Conservation (phyloP, 1,140 invertebrate species). For the Spodoptera frugiperda region DNA sequence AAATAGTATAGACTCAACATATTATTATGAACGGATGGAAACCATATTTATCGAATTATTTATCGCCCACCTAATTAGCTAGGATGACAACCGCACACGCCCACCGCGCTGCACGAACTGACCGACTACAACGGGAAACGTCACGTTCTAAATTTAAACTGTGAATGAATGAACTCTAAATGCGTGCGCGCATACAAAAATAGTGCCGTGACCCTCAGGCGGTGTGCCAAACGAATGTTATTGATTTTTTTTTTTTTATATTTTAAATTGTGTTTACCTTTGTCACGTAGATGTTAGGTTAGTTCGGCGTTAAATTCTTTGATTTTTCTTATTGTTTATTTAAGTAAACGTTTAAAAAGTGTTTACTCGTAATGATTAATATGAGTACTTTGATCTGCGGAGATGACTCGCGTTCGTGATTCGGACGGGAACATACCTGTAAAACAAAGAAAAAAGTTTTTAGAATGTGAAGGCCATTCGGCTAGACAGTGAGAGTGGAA, state of each 20-base stretch:
- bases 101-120: constrained; percentile 56
- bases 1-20: constrained; percentile 3
- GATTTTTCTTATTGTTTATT: neutral
- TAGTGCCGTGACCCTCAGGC: constrained; percentile 60
- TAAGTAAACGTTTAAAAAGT: constrained; percentile 4
- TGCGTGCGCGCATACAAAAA: constrained; percentile 68
- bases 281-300: constrained; percentile 17
- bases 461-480: neutral
- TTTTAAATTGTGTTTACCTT: constrained; percentile 32
- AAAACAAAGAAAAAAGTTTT: constrained; percentile 5
- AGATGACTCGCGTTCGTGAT: neutral
- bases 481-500: neutral
- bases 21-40: constrained; percentile 3
- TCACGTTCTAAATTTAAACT: constrained; percentile 65
- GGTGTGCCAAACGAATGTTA: constrained; percentile 57
- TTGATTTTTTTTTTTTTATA: constrained; percentile 51
- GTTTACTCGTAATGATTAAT: constrained; percentile 17
- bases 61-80: constrained; percentile 12
- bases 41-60: constrained; percentile 7
- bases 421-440: constrained; percentile 16
- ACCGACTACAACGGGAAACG: constrained; percentile 53
- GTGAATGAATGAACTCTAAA: constrained; percentile 74
- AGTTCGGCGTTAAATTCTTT: neutral
- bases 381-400: constrained; percentile 31
- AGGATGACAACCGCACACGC: constrained; percentile 54